Percentiles rank a stretch among this genome's conserved stretches.
phyloP scores from a whole-genome alignment of 2,797 vertebrate genomes.

The Heterohyrax brucei region DNA sequence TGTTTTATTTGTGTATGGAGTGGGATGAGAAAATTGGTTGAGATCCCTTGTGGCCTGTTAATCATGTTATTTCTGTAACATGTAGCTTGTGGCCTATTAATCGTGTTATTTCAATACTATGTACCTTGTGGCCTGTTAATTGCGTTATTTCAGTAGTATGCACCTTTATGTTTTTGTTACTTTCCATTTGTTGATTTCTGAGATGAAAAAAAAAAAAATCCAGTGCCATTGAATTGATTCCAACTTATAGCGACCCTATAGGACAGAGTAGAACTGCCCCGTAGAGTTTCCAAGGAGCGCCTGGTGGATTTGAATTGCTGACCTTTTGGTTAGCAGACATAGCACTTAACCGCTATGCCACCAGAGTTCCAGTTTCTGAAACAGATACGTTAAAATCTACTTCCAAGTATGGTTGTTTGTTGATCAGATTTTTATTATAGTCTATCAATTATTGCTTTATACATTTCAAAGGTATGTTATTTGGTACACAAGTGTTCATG shows the following conservation, averaged over 20 bases:
- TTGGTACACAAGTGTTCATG: not conserved
- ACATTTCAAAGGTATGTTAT: not conserved
- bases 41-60: conserved; percentile 35
- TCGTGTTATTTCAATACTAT: conserved; percentile 33
- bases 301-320: no score
- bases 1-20: not conserved
- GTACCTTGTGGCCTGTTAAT: not conserved
- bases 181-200: not conserved
- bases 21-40: conserved; percentile 32
- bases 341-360: no score
- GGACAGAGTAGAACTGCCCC: no score
- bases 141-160: conserved; percentile 26
- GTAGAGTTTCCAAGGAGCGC: no score
- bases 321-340: no score
- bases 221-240: no score
- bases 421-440: not conserved
- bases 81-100: not conserved
- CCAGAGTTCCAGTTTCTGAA: not conserved
- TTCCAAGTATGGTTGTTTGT: not conserved
- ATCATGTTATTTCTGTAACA: conserved; percentile 27
- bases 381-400: not conserved
- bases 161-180: not conserved
- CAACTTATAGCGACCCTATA: no score
- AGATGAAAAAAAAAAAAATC: not conserved
- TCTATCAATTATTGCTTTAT: not conserved